Percentiles rank a stretch among this genome's conserved stretches.
These are phyloP conservation scores for Tetragonisca angustula DNA, from an alignment of 2,888 invertebrate genomes.

Conservation along the genomic window DNA sequence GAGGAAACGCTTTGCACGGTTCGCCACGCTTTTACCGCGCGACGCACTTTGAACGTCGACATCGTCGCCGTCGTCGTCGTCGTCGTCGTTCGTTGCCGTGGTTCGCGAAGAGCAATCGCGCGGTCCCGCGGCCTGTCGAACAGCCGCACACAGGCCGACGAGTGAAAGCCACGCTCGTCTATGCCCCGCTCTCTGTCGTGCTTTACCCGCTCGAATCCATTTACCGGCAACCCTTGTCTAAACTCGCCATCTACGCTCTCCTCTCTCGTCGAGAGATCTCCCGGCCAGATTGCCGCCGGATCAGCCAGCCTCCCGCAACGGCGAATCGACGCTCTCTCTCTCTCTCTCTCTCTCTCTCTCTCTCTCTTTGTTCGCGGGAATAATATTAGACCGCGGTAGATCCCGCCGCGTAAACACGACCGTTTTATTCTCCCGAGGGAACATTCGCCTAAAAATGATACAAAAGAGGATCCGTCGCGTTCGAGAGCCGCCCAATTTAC, in stretches of 20 bases:
- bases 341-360: neutral
- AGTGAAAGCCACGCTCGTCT: slow-evolving; percentile 13
- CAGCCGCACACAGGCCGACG: neutral
- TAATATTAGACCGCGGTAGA: neutral
- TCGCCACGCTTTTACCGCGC: slow-evolving; percentile 25
- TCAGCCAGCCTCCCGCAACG: neutral
- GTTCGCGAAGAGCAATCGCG: slow-evolving; percentile 2
- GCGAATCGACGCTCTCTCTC: neutral
- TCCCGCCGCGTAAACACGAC: neutral
- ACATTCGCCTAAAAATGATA: too few species aligned
- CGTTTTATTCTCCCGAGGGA: neutral
- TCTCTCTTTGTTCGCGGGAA: neutral
- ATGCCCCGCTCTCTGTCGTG: neutral
- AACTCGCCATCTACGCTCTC: slow-evolving; percentile 34
- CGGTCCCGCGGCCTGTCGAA: slow-evolving; percentile 26
- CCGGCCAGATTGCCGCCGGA: slow-evolving; percentile 7
- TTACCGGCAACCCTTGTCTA: slow-evolving; percentile 27
- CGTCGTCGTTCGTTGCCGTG: too few species aligned
- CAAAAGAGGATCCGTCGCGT: too few species aligned
- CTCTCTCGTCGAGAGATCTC: slow-evolving; percentile 13
- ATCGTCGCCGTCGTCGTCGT: too few species aligned
- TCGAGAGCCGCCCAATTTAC: too few species aligned
- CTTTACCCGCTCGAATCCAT: slow-evolving; percentile 35
- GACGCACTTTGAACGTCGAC: slow-evolving; percentile 8
- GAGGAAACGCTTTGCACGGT: neutral